Evolutionary conservation across 2,113 vertebrate genomes (phyloP).

Genomic region (Onychostoma macrolepis): DNA sequence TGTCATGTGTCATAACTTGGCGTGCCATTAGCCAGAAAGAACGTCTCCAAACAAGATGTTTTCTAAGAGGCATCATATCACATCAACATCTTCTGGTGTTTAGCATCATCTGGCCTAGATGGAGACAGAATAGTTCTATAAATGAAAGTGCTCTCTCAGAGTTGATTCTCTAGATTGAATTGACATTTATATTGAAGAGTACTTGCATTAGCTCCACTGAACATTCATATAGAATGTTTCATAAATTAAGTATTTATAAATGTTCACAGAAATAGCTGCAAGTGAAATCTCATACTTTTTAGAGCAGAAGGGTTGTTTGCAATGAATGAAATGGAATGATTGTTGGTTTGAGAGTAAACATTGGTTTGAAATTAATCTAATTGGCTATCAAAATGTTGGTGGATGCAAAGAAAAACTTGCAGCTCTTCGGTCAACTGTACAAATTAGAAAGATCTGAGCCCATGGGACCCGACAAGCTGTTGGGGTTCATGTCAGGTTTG

Average conservation of each 20-base stretch:
- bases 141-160: background rate
- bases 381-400: background rate
- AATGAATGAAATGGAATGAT: background rate
- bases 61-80: background rate
- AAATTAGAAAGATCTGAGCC: background rate
- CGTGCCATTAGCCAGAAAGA: conserved; percentile 29
- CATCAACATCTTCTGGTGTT: conserved; percentile 1
- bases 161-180: background rate
- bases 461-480: background rate
- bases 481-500: background rate
- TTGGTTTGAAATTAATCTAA: background rate
- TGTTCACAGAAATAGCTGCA: background rate
- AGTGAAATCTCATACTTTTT: background rate
- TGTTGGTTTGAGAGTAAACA: background rate
- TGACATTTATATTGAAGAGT: background rate
- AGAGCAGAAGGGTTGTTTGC: background rate
- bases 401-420: background rate
- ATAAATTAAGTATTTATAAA: background rate
- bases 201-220: background rate
- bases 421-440: background rate
- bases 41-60: conserved; percentile 23
- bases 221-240: conserved; percentile 16
- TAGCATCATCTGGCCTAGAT: background rate
- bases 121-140: background rate
- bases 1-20: conserved; percentile 25